phyloP scores from a whole-genome alignment of 2,888 invertebrate species.

The Beris morrisii region DNA sequence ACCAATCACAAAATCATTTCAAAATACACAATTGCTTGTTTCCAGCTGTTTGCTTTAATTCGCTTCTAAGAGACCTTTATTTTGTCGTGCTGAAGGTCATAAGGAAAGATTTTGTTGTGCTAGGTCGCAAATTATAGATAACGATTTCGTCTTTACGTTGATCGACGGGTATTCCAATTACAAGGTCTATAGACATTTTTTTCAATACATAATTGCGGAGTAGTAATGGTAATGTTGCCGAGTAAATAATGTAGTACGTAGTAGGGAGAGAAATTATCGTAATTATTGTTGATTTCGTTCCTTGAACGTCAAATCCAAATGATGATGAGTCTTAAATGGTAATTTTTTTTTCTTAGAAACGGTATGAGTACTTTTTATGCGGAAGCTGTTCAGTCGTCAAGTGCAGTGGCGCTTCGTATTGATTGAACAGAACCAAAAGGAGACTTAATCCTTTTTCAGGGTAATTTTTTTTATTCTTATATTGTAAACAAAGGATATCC shows the following conservation, averaged over 20 bases:
- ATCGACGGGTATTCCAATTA: slow-evolving; percentile 18
- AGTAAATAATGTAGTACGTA: slow-evolving; percentile 29
- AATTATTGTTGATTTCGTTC: slow-evolving; percentile 23
- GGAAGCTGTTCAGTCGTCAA: too few relatives aligned
- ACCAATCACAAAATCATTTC: background rate
- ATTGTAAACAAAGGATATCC: too few relatives aligned
- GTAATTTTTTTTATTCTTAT: too few relatives aligned
- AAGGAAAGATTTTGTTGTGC: slow-evolving; percentile 25
- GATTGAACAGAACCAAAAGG: too few relatives aligned
- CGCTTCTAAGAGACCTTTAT: slow-evolving; percentile 9
- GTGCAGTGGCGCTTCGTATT: too few relatives aligned
- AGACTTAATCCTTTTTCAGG: too few relatives aligned
- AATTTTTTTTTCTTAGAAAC: too few relatives aligned
- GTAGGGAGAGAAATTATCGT: slow-evolving; percentile 25
- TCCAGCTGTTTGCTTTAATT: background rate
- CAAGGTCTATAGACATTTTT: slow-evolving; percentile 26
- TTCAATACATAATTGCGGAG: slow-evolving; percentile 27
- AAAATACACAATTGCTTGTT: background rate
- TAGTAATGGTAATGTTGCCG: slow-evolving; percentile 6
- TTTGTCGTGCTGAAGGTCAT: slow-evolving; percentile 25
- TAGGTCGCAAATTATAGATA: slow-evolving; percentile 31
- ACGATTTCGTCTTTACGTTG: slow-evolving; percentile 26
- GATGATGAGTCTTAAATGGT: too few relatives aligned
- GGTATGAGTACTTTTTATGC: too few relatives aligned
- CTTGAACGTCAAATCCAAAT: background rate